These are phyloP conservation scores for Eupristina koningsbergeri DNA, from an alignment of 1,140 invertebrate species.

Conservation along the genomic window DNA sequence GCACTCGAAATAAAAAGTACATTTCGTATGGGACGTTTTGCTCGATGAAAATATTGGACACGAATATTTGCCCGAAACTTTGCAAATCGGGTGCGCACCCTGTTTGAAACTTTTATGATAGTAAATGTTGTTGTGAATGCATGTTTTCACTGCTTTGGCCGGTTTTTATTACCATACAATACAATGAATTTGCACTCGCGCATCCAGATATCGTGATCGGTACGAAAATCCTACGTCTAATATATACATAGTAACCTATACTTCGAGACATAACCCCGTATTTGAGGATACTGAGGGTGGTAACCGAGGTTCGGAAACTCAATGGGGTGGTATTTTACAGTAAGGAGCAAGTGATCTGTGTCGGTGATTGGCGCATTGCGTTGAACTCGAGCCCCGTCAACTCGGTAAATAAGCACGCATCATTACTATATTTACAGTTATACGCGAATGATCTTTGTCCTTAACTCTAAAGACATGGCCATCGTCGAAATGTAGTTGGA, in stretches of 20 bases:
- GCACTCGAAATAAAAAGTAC: conserved; percentile 1
- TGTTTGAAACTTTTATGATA: neutral
- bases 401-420: neutral
- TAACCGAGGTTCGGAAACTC: neutral
- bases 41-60: neutral
- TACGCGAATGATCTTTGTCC: neutral
- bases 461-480: conserved; percentile 21
- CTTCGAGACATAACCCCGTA: neutral
- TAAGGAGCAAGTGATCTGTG: no score
- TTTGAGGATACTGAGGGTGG: neutral
- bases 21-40: neutral
- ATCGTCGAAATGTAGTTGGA: neutral
- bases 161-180: conserved; percentile 17
- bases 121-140: no score
- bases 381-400: neutral
- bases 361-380: neutral
- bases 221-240: neutral
- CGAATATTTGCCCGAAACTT: neutral
- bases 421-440: conserved; percentile 27
- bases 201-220: neutral
- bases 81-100: conserved; percentile 27
- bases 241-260: conserved; percentile 38
- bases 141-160: neutral
- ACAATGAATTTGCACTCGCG: conserved; percentile 8
- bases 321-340: no score